phyloP scores from a whole-genome alignment of 1,140 invertebrate genomes.

The Neodiprion fabricii region DNA sequence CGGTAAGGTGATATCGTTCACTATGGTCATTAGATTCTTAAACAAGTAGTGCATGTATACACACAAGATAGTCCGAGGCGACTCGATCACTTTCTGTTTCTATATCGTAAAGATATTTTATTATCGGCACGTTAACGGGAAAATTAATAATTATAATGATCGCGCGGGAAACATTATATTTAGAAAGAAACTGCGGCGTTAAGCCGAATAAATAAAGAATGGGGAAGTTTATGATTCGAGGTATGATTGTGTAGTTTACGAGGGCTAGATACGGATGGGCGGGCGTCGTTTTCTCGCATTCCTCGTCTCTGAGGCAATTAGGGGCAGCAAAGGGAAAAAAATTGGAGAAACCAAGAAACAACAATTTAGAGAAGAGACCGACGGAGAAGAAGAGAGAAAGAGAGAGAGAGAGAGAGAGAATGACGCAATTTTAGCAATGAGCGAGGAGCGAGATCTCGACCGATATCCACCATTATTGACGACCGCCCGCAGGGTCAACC shows the following conservation, averaged over 20 bases:
- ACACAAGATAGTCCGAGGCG: neutral
- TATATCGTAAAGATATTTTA: neutral
- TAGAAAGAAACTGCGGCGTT: neutral
- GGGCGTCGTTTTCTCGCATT: neutral
- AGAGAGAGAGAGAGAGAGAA: neutral
- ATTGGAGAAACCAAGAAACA: too few relatives aligned
- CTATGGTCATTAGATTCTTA: neutral
- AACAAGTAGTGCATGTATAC: neutral
- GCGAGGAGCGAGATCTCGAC: neutral
- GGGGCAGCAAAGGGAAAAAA: neutral
- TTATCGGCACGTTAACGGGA: neutral
- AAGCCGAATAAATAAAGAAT: neutral
- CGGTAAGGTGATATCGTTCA: neutral
- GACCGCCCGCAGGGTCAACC: neutral
- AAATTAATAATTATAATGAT: neutral
- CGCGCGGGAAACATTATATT: neutral
- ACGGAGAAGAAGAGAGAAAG: neutral
- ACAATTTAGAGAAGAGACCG: neutral
- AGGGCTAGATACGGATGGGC: too few relatives aligned
- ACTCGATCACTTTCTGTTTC: neutral
- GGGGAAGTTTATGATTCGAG: neutral
- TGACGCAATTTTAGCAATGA: constrained; percentile 1
- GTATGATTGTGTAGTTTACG: neutral
- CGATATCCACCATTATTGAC: neutral
- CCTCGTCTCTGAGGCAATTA: neutral